Conservation (phyloP, 2,888 invertebrate species). For the Oasisia sp. region DNA sequence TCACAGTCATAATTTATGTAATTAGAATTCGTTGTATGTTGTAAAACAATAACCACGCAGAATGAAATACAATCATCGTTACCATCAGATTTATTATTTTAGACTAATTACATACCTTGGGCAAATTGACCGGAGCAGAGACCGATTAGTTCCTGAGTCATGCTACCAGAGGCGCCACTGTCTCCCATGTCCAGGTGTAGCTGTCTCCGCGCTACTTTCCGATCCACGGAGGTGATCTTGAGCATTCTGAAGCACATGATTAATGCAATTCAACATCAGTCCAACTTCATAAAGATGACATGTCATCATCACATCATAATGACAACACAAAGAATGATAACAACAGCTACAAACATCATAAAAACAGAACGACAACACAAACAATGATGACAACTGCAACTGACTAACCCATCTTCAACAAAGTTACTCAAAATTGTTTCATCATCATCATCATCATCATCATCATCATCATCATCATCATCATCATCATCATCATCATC, state of each 20-base stretch:
- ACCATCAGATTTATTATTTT: neutral
- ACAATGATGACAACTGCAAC: neutral
- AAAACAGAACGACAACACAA: no score
- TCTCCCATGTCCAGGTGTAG: slow-evolving; percentile 20
- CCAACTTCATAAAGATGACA: neutral
- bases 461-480: no score
- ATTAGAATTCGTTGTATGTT: no score
- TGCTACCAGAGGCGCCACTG: neutral
- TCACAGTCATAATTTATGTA: no score
- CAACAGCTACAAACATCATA: no score
- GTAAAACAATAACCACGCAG: no score
- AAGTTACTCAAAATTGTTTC: no score
- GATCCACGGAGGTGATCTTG: slow-evolving; percentile 26
- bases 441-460: no score
- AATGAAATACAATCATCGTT: neutral
- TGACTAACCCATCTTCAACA: slow-evolving; percentile 34
- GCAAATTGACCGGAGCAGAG: slow-evolving; percentile 32
- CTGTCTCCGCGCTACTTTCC: slow-evolving; percentile 27
- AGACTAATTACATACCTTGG: neutral
- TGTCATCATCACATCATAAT: neutral
- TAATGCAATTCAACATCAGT: neutral
- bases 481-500: no score
- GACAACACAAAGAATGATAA: no score
- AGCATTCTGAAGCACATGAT: slow-evolving; percentile 23
- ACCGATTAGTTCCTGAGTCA: slow-evolving; percentile 29